These are phyloP conservation scores for Morinoia aosen DNA, from an alignment of 2,888 invertebrate species.

Conservation along the genomic window DNA sequence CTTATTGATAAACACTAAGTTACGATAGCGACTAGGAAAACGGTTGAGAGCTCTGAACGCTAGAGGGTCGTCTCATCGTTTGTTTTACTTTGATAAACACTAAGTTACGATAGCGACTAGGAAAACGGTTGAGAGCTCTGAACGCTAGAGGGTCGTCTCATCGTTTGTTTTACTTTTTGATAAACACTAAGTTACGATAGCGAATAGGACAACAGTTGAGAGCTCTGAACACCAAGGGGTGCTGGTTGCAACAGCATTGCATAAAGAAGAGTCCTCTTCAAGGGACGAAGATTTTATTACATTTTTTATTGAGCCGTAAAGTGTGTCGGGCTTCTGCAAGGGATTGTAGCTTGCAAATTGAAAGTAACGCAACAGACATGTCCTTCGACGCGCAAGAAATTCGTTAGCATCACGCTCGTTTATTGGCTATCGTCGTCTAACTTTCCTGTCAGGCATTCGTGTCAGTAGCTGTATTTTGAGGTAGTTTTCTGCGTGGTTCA, in stretches of 20 bases:
- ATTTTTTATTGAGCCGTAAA: not conserved
- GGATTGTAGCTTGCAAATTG: not conserved
- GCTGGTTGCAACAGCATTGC: not conserved
- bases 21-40: not conserved
- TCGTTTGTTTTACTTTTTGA: not conserved
- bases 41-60: too few relatives aligned
- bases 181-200: not conserved
- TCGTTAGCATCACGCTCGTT: not conserved
- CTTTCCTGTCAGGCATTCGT: not conserved
- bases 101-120: too few relatives aligned
- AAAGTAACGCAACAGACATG: not conserved
- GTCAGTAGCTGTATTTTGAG: not conserved
- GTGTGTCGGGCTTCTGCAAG: slow-evolving; percentile 12
- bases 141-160: too few relatives aligned
- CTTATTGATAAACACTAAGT: not conserved
- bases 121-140: too few relatives aligned
- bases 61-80: too few relatives aligned
- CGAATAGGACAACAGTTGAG: not conserved
- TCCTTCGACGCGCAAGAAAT: not conserved
- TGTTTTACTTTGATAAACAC: too few relatives aligned
- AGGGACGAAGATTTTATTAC: slow-evolving; percentile 7
- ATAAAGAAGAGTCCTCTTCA: not conserved
- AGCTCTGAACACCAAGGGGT: not conserved
- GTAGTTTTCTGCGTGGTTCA: not conserved
- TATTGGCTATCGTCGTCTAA: not conserved